Base-by-base conservation (phyloP, 2,113 vertebrate species). In the Malurus melanocephalus region DNA sequence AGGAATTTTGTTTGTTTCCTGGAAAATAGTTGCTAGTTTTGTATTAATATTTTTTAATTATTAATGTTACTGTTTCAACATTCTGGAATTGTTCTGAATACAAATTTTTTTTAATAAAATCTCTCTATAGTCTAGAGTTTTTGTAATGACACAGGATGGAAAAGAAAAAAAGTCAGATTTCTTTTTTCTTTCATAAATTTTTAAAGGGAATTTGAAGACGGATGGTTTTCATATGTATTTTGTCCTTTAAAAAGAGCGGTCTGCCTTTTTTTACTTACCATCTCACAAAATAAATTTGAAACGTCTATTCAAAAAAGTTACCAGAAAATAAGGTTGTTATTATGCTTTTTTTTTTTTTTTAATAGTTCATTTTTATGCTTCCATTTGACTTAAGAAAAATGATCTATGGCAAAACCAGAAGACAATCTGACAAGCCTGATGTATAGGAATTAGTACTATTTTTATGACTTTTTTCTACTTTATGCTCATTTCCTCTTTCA, bases 21-120 rank as follows among this genome's bases (percentile, higher is more conserved):
- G 65, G 18, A 74, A 71, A 68, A 60, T 38, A 42, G 3, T 35
- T 61, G 4, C 8, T 52, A 73, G 5, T 69, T 21, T 80, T 12
- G 0, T 14, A 43, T 24, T 53, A 0, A 28, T 56, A 0, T 42
- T 35, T 7, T 67, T 10, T 20, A 6, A 6, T 13, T 45, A 3
- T 67, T 22, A 20, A 14, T 51, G 15, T 45, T 71, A 57, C 46
- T 77, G 6, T 72, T 72, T 77, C 55, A 60, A 13, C 0, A 0
- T 92, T 93, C 38, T 23, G 8, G 22, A 91, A 60, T 20, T 45
- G 2, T 84, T 55, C 35, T 69, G 16, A 90, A 65, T 40, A 48
- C 7, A 49, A 7, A 65, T 84, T 16, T 18, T 35, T 80, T 30
- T 35, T 0, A 57, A 45, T 24, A 57, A 71, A 72, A 64, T 5